A percentile compares a stretch with the other conserved stretches of the same genome.
Conservation (phyloP, 2,113 vertebrate species). For the Alethe diademata region DNA sequence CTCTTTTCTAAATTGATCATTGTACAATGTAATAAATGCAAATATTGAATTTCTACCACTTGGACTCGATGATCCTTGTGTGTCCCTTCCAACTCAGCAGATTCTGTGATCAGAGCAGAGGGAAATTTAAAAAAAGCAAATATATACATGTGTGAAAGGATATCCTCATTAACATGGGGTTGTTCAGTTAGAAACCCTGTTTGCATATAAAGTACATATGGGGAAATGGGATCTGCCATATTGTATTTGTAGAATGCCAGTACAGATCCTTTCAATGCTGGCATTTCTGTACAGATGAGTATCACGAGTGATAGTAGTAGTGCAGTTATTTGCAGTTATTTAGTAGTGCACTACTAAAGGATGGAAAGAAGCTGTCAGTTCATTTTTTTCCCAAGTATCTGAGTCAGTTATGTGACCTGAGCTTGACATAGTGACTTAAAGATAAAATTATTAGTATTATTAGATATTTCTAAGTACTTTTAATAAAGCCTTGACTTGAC, state of each 20-base stretch:
- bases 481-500: background rate
- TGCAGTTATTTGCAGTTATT: background rate
- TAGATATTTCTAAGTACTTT: background rate
- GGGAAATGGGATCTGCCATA: background rate
- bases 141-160: background rate
- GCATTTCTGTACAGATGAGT: background rate
- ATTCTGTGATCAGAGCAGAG: background rate
- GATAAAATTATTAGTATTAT: background rate
- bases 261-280: background rate
- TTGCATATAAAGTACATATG: background rate
- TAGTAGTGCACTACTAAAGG: background rate
- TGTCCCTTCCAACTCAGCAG: background rate
- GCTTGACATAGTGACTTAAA: background rate
- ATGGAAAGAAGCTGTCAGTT: background rate
- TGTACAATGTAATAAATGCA: background rate
- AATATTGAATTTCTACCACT: background rate
- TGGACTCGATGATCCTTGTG: background rate
- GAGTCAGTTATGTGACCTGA: background rate
- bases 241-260: background rate
- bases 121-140: background rate
- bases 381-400: background rate
- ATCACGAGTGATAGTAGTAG: background rate
- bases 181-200: background rate
- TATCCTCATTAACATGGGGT: background rate
- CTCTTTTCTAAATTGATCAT: background rate